Conservation (phyloP, 1,140 invertebrate species). For the Temnothorax curvispinosus region DNA sequence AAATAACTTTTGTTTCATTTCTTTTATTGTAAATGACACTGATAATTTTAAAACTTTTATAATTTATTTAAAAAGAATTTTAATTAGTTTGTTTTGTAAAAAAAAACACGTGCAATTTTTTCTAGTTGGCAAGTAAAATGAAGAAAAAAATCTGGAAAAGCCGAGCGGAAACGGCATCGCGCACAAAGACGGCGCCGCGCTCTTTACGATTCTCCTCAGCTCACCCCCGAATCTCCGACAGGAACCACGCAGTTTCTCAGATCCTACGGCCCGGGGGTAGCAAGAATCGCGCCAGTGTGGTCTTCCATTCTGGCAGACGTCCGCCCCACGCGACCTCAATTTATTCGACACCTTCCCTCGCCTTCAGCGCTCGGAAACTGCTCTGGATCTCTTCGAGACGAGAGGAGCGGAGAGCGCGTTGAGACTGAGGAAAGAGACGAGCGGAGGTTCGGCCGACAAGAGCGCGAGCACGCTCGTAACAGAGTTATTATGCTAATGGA, state of each 20-base stretch:
- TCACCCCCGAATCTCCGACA: constrained; percentile 64
- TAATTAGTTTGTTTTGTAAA: background rate
- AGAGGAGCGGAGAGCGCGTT: background rate
- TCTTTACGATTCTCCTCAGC: constrained; percentile 55
- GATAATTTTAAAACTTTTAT: background rate
- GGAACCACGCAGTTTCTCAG: constrained; percentile 66
- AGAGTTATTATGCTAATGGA: constrained; percentile 84
- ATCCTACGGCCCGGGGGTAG: constrained; percentile 73
- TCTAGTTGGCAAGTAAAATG: background rate
- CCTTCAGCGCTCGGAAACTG: constrained; percentile 81
- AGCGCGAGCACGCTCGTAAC: constrained; percentile 72
- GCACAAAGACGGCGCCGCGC: constrained; percentile 66
- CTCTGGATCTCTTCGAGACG: constrained; percentile 76
- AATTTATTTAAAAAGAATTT: background rate
- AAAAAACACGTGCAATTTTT: background rate
- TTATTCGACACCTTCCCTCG: constrained; percentile 85
- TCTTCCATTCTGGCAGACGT: constrained; percentile 81
- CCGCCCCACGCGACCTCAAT: constrained; percentile 85
- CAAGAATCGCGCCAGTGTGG: constrained; percentile 75
- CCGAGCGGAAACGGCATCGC: constrained; percentile 54
- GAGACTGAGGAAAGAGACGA: constrained; percentile 32
- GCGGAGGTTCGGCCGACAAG: background rate
- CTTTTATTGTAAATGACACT: background rate
- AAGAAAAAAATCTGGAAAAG: constrained; percentile 64
- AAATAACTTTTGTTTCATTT: background rate